Conservation (phyloP, 2,113 vertebrate genomes). For the Crypturellus undulatus region DNA sequence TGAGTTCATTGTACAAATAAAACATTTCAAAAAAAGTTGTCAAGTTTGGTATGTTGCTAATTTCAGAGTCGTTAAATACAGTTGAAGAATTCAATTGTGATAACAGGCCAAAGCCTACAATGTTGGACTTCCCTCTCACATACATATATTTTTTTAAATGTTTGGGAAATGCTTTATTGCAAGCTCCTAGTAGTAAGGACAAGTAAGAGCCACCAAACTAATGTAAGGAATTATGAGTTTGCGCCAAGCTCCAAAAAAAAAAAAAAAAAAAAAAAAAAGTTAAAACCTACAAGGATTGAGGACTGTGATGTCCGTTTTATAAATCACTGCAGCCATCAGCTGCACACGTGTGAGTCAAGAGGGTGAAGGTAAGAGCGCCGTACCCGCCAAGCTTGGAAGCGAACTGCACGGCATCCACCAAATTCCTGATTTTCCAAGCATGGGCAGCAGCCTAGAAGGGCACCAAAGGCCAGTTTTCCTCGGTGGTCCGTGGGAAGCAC, state of each 20-base stretch:
- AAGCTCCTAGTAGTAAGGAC: not conserved
- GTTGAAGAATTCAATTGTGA: not conserved
- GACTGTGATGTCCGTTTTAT: not conserved
- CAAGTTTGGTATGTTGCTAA: not conserved
- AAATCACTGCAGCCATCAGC: conserved; percentile 42
- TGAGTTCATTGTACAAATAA: not conserved
- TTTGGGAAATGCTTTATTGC: not conserved
- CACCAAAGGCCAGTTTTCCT: not conserved
- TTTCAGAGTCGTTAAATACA: not conserved
- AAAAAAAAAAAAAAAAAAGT: not conserved
- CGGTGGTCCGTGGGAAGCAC: rapidly evolving
- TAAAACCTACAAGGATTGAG: conserved; percentile 33
- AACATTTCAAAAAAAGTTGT: not conserved
- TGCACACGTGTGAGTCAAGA: not conserved
- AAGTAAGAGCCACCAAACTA: not conserved
- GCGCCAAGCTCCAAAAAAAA: not conserved
- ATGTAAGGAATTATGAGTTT: not conserved
- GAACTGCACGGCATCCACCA: not conserved
- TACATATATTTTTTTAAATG: not conserved
- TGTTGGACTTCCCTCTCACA: not conserved
- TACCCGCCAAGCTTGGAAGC: not conserved
- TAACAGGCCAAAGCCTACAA: not conserved
- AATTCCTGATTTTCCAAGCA: not conserved
- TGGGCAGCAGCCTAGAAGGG: not conserved
- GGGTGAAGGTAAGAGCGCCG: not conserved